phyloP scores from a whole-genome alignment of 2,797 vertebrate genomes.

The Chromobotia macracanthus region DNA sequence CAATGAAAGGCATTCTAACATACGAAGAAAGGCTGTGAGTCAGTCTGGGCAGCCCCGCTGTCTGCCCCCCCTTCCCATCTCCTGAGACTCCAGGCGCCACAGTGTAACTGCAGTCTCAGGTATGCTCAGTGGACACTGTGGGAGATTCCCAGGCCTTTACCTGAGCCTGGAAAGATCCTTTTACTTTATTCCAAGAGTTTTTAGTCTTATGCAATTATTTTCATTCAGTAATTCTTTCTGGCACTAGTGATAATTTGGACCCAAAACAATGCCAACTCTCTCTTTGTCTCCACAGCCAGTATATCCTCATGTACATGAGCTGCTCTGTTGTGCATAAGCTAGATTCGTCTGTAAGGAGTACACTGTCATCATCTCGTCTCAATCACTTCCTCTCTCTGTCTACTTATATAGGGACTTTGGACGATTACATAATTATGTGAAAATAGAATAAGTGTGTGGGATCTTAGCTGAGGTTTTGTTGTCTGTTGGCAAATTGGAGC shows the following conservation, averaged over 20 bases:
- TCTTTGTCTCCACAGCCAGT: slow-evolving; percentile 1
- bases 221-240: slow-evolving; percentile 33
- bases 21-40: slow-evolving; percentile 75
- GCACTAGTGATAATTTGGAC: not conserved
- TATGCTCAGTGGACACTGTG: slow-evolving; percentile 80
- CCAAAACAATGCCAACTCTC: not conserved
- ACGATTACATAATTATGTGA: slow-evolving; percentile 81
- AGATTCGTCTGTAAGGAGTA: slow-evolving; percentile 39
- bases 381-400: slow-evolving; percentile 45
- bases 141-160: slow-evolving; percentile 79
- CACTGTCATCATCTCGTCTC: slow-evolving; percentile 38
- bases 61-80: slow-evolving; percentile 65
- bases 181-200: slow-evolving; percentile 35
- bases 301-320: slow-evolving; percentile 34
- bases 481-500: slow-evolving; percentile 79
- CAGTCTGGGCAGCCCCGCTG: slow-evolving; percentile 75
- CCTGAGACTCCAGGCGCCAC: slow-evolving; percentile 86
- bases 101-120: slow-evolving; percentile 89
- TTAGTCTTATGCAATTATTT: slow-evolving; percentile 47
- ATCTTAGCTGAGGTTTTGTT: slow-evolving; percentile 76
- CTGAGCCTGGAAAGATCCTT: slow-evolving; percentile 64
- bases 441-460: slow-evolving; percentile 76
- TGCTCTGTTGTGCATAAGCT: slow-evolving; percentile 47
- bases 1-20: slow-evolving; percentile 77
- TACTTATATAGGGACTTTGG: slow-evolving; percentile 46